These are phyloP conservation scores for Amphipoea oculea DNA, from an alignment of 2,888 invertebrate genomes.

Conservation along the genomic window DNA sequence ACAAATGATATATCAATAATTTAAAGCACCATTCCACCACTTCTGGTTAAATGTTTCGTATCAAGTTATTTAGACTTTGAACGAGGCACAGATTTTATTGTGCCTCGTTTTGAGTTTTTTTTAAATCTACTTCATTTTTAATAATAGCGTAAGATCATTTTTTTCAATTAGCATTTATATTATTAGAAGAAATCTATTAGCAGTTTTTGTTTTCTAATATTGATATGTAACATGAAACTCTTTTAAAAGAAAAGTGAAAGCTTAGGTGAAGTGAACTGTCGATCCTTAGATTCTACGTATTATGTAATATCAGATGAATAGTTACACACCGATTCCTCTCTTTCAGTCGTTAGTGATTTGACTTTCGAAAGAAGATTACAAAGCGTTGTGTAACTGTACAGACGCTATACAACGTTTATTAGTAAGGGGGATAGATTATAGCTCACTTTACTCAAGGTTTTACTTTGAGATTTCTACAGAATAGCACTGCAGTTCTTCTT, in stretches of 20 bases:
- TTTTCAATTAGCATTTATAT: not conserved
- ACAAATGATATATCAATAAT: not conserved
- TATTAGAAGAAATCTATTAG: not conserved
- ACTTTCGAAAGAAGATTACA: no score
- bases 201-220: not conserved
- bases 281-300: no score
- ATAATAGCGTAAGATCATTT: no score
- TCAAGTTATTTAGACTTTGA: constrained; percentile 10
- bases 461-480: not conserved
- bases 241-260: not conserved
- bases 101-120: constrained; percentile 11
- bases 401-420: no score
- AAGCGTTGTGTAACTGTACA: no score
- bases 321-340: no score
- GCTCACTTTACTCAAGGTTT: not conserved
- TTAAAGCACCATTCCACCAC: constrained; percentile 1
- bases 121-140: not conserved
- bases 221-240: constrained; percentile 43
- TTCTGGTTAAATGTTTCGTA: constrained; percentile 46
- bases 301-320: no score
- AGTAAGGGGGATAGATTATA: no score
- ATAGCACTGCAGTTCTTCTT: not conserved
- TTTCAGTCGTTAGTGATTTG: no score
- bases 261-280: not conserved
- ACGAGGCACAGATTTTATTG: not conserved